phyloP scores from a whole-genome alignment of 2,888 invertebrate genomes.

The Pyrgus malvae region DNA sequence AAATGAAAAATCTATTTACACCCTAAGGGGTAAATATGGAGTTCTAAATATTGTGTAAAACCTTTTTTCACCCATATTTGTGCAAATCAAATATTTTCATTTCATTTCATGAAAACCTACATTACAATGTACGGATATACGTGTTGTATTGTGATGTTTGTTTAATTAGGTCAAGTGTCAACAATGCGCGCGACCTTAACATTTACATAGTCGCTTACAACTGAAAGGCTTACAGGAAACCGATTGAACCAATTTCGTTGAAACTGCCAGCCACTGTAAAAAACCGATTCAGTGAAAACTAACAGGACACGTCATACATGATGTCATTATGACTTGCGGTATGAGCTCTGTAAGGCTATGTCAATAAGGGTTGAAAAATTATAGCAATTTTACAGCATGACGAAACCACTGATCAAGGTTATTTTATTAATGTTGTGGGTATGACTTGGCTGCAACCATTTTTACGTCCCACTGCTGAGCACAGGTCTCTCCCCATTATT shows the following conservation, averaged over 20 bases:
- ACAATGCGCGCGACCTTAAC: constrained; percentile 10
- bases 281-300: constrained; percentile 7
- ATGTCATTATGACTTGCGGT: constrained; percentile 16
- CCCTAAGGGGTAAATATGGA: too few species aligned
- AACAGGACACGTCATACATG: constrained; percentile 12
- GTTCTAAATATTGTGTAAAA: too few species aligned
- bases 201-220: constrained; percentile 5
- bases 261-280: constrained; percentile 7
- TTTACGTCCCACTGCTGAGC: too few species aligned
- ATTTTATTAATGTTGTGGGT: too few species aligned
- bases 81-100: too few species aligned
- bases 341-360: not conserved
- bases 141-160: too few species aligned
- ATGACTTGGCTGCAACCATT: too few species aligned
- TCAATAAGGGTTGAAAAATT: not conserved
- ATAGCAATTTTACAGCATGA: too few species aligned
- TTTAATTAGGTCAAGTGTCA: constrained; percentile 8
- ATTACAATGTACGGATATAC: not conserved
- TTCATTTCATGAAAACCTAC: not conserved
- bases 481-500: too few species aligned
- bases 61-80: too few species aligned
- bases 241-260: constrained; percentile 1
- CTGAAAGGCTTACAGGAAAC: constrained; percentile 1
- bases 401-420: too few species aligned
- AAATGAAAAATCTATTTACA: too few species aligned